Evolutionary conservation across 2,888 invertebrate species (phyloP).

Genomic region (Elysia crispata): DNA sequence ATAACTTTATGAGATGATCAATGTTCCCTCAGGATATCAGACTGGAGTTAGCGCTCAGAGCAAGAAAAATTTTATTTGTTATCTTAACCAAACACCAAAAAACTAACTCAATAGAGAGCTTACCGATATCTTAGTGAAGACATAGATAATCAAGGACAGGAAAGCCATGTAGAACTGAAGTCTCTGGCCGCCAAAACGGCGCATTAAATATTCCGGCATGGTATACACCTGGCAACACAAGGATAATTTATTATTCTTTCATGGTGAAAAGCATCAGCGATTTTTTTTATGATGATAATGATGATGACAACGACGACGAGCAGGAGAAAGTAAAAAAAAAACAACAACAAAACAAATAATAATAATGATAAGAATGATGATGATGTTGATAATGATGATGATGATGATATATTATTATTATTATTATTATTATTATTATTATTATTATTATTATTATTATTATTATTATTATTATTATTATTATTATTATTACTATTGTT

Average conservation of each 20-base stretch:
- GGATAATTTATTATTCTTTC: neutral
- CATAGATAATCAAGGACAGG: constrained; percentile 79
- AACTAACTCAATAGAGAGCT: too few species aligned
- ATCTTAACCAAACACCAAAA: too few species aligned
- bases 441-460: constrained; percentile 13
- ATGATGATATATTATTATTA: constrained; percentile 16
- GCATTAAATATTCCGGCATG: constrained; percentile 80
- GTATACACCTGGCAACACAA: constrained; percentile 77
- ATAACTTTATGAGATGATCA: too few species aligned
- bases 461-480: neutral
- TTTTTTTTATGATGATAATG: neutral
- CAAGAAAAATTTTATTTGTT: too few species aligned
- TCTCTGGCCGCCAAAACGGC: constrained; percentile 80
- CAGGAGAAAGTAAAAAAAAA: neutral
- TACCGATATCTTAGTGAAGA: constrained; percentile 81
- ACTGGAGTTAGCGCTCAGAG: too few species aligned
- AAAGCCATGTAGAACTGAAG: constrained; percentile 79
- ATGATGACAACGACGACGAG: neutral
- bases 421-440: neutral
- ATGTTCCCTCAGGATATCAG: too few species aligned
- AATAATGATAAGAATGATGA: constrained; percentile 22
- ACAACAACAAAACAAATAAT: neutral
- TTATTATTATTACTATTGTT: neutral
- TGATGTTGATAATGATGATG: constrained; percentile 24
- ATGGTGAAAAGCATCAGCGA: neutral